Evolutionary conservation across 2,113 vertebrate genomes (phyloP).

Genomic region (Hypocryptadius cinnamomeus): DNA sequence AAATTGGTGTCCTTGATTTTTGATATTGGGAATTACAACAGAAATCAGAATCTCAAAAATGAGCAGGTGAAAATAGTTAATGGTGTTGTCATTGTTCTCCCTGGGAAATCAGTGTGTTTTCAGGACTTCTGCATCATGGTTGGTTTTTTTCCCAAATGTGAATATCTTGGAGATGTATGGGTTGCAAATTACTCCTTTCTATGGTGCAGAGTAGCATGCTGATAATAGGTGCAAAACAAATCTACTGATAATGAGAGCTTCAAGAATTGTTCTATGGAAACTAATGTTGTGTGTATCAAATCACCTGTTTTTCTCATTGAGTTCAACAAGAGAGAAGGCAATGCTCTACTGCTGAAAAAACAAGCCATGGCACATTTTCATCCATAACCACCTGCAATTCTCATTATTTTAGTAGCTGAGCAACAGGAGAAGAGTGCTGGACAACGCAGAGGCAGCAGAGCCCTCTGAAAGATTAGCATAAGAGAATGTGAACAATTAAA

Average conservation of each 20-base stretch:
- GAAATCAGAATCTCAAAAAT: neutral
- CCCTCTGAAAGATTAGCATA: neutral
- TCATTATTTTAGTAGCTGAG: neutral
- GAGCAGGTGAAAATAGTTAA: neutral
- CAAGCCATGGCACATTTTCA: neutral
- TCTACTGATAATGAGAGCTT: neutral
- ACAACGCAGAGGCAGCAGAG: neutral
- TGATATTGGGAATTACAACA: neutral
- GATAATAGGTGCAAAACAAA: neutral
- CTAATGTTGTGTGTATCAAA: neutral
- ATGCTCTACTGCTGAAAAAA: neutral
- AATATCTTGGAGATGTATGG: neutral
- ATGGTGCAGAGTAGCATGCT: neutral
- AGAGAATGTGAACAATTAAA: neutral
- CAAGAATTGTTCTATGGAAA: neutral
- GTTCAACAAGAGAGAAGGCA: neutral
- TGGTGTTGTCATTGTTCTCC: neutral
- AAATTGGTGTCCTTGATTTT: neutral
- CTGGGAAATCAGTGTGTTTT: neutral
- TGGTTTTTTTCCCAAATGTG: neutral
- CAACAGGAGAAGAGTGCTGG: neutral
- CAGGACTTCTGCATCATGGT: neutral
- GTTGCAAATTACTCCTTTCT: neutral
- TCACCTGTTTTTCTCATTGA: neutral
- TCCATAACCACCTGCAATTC: neutral